Percentiles rank a stretch among this genome's conserved stretches.
Evolutionary conservation across 2,113 vertebrate species (phyloP).

Genomic region (Ctenodactylus gundi): DNA sequence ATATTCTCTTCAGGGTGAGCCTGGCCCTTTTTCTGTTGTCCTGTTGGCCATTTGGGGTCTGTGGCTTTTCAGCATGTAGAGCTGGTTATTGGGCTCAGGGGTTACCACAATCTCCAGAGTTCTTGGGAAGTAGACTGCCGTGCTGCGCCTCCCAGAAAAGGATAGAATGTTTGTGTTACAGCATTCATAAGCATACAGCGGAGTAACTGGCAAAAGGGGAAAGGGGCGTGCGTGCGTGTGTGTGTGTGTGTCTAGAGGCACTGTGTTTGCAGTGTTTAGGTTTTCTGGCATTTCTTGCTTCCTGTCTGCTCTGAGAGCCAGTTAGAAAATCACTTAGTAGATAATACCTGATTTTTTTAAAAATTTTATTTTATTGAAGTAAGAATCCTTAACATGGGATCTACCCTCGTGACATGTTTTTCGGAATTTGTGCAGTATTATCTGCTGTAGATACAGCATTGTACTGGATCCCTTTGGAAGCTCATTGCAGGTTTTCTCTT

Average conservation of each 20-base stretch:
- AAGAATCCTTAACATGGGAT: neutral
- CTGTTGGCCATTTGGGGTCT: neutral
- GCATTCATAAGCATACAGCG: neutral
- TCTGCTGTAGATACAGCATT: neutral
- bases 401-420: no score
- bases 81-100: neutral
- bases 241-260: neutral
- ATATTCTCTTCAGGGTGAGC: neutral
- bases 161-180: neutral
- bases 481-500: no score
- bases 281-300: neutral
- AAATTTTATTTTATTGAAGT: neutral
- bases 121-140: no score
- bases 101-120: neutral
- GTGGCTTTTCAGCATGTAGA: neutral
- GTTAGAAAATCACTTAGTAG: neutral
- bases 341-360: neutral
- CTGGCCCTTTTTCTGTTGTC: neutral
- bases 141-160: neutral
- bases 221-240: neutral
- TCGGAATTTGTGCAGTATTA: no score
- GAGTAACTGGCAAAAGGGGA: neutral
- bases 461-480: neutral
- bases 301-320: neutral
- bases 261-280: neutral